phyloP scores from a whole-genome alignment of 2,113 vertebrate species.

The Poicephalus gulielmi region DNA sequence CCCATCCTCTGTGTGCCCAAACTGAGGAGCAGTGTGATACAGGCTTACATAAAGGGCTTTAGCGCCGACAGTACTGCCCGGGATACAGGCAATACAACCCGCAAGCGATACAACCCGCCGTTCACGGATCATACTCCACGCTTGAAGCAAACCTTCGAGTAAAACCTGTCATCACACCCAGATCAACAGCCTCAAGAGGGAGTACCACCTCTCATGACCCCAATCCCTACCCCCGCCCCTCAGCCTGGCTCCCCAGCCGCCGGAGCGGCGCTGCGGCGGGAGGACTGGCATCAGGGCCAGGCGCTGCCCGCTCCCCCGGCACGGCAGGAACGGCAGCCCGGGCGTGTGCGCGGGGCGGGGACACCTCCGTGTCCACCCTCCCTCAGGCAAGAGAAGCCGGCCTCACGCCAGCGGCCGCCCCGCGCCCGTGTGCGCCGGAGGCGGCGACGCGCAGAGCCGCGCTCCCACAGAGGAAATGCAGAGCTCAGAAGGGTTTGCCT shows the following conservation, averaged over 20 bases:
- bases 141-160: not conserved
- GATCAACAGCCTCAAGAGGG: not conserved
- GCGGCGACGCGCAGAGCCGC: not conserved
- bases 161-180: not conserved
- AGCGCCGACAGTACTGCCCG: not conserved
- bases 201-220: not conserved
- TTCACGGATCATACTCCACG: not conserved
- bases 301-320: not conserved
- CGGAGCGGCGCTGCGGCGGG: not conserved
- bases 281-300: too few relatives aligned
- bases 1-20: rapidly evolving
- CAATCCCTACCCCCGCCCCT: not conserved
- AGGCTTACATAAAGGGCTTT: not conserved
- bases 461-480: too few relatives aligned
- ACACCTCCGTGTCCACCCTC: not conserved
- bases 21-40: not conserved
- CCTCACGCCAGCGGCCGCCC: not conserved
- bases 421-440: not conserved
- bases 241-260: not conserved
- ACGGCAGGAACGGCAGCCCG: not conserved
- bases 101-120: not conserved
- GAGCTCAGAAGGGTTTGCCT: too few relatives aligned
- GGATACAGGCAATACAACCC: not conserved
- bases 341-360: not conserved
- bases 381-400: not conserved